A percentile compares a stretch with the other conserved stretches of the same genome.
Conservation (phyloP, 2,797 vertebrate genomes). For the Arctocebus calabarensis region DNA sequence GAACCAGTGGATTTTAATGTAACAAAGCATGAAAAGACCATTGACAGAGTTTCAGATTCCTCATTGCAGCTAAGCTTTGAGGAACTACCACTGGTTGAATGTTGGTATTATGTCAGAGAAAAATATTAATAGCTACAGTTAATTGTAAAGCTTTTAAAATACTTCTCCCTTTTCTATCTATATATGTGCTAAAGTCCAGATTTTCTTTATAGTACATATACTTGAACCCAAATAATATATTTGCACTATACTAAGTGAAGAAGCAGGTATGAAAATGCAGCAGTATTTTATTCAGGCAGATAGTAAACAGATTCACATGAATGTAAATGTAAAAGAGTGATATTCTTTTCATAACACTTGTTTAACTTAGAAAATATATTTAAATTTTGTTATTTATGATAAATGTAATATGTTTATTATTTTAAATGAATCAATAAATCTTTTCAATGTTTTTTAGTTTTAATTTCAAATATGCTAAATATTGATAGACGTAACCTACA, state of each 20-base stretch:
- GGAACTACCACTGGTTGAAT: neutral
- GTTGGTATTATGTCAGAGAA: neutral
- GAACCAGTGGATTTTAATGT: neutral
- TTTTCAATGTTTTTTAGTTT: conserved; percentile 45
- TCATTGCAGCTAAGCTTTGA: neutral
- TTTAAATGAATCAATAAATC: conserved; percentile 43
- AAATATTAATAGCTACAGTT: neutral
- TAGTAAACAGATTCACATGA: conserved; percentile 28
- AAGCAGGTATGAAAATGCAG: conserved; percentile 38
- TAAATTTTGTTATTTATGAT: neutral
- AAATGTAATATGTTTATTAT: neutral
- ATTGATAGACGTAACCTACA: neutral
- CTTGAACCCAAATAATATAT: conserved; percentile 44
- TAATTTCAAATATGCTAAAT: conserved; percentile 36
- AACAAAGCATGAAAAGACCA: neutral
- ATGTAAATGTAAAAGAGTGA: neutral
- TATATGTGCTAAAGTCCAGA: neutral
- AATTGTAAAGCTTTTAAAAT: conserved; percentile 48
- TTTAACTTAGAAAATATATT: conserved; percentile 43
- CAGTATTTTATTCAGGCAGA: conserved; percentile 51
- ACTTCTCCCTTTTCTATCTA: neutral
- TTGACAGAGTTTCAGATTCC: neutral
- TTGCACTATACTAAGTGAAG: neutral
- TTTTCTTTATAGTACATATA: conserved; percentile 43
- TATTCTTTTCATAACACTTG: conserved; percentile 37